Evolutionary conservation across 2,113 vertebrate genomes (phyloP).

Genomic region (Myrmecophaga tridactyla): DNA sequence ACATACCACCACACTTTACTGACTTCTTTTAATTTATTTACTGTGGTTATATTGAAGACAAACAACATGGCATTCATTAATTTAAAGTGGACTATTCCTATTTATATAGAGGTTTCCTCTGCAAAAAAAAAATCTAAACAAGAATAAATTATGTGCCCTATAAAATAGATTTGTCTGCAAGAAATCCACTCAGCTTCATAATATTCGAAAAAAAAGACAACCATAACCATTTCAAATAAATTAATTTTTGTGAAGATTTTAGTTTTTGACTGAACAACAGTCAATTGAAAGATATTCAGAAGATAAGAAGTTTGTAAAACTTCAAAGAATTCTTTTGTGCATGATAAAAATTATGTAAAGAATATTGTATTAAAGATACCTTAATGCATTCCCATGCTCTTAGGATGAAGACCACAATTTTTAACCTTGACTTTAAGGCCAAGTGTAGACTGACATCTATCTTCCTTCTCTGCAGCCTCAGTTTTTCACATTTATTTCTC

Average conservation of each 20-base stretch:
- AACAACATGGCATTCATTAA: constrained; percentile 43
- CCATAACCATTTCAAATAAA: background rate
- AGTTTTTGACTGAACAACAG: background rate
- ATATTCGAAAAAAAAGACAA: background rate
- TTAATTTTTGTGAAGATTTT: background rate
- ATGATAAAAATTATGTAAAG: background rate
- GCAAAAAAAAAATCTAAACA: constrained; percentile 24
- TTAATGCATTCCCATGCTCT: background rate
- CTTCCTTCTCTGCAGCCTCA: background rate
- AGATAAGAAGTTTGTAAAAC: background rate
- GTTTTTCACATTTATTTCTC: background rate
- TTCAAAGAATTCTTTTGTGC: background rate
- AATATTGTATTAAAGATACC: background rate
- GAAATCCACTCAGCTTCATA: background rate
- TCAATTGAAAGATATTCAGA: background rate
- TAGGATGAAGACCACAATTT: background rate
- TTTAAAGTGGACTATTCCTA: constrained; percentile 40
- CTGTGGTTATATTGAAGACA: constrained; percentile 61
- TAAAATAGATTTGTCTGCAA: constrained; percentile 29
- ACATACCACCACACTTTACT: constrained; percentile 28
- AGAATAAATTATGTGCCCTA: constrained; percentile 32
- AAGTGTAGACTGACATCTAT: background rate
- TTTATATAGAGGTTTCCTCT: constrained; percentile 35
- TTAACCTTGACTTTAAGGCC: background rate
- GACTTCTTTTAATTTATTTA: constrained; percentile 63